Percentiles rank a stretch among this genome's conserved stretches.
Conservation (phyloP, 2,113 vertebrate species). For the Mormoops blainvillei region DNA sequence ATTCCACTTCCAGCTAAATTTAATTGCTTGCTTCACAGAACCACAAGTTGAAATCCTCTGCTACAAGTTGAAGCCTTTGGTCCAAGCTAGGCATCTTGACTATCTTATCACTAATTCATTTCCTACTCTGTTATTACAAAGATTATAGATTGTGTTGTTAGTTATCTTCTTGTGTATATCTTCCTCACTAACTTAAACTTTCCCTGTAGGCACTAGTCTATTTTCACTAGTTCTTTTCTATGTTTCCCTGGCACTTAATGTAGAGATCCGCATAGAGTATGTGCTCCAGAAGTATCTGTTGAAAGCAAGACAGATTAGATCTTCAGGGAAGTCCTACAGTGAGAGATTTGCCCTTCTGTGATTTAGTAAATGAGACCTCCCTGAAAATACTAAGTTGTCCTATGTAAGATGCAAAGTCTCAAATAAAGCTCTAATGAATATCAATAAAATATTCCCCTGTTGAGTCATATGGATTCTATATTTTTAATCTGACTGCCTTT, state of each 20-base stretch:
- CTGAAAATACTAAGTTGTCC: not conserved
- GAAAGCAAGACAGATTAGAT: not conserved
- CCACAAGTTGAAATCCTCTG: not conserved
- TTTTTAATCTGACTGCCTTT: not conserved
- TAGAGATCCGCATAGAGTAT: not conserved
- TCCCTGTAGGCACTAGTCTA: not conserved
- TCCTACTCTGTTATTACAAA: slow-evolving; percentile 23
- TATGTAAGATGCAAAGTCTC: not conserved
- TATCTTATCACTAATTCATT: slow-evolving; percentile 42
- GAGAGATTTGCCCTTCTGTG: not conserved
- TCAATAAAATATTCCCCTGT: not conserved
- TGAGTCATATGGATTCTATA: not conserved
- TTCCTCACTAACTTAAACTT: slow-evolving; percentile 11
- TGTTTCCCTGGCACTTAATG: not conserved
- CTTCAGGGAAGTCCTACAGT: not conserved
- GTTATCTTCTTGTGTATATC: not conserved
- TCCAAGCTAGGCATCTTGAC: not conserved
- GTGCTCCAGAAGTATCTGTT: not conserved
- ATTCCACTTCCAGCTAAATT: slow-evolving; percentile 35
- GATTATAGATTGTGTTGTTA: not conserved
- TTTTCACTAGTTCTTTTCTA: not conserved
- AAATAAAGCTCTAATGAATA: not conserved
- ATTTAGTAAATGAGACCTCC: not conserved
- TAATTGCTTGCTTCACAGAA: slow-evolving; percentile 38
- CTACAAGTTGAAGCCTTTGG: not conserved